Percentiles rank a stretch among this genome's conserved stretches.
phyloP scores from a whole-genome alignment of 2,113 vertebrate species.

The Vombatus ursinus region DNA sequence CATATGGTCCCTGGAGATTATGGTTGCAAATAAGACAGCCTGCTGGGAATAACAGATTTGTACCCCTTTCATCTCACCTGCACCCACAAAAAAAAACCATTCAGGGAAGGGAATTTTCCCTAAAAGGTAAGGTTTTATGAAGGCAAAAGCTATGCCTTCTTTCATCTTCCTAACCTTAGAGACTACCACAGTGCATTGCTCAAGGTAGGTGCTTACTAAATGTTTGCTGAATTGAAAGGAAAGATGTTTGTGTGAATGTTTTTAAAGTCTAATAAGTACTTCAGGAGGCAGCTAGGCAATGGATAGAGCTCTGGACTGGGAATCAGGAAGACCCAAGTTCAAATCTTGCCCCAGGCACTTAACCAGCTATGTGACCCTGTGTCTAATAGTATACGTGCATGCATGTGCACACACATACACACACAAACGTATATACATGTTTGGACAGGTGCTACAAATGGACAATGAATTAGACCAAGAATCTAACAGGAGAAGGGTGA shows the following conservation, averaged over 20 bases:
- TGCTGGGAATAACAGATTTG: background rate
- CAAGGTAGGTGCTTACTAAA: background rate
- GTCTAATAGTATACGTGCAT: too few relatives aligned
- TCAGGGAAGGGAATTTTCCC: background rate
- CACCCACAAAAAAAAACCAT: background rate
- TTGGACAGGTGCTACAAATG: too few relatives aligned
- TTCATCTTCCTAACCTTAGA: background rate
- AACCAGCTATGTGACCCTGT: too few relatives aligned
- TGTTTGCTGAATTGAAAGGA: too few relatives aligned
- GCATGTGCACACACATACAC: too few relatives aligned
- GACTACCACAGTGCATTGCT: background rate
- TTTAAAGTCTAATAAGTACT: conserved; percentile 11
- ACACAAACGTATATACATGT: too few relatives aligned
- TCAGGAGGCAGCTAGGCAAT: background rate
- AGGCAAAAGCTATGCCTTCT: background rate
- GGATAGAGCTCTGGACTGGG: too few relatives aligned
- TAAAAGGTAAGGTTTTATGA: background rate
- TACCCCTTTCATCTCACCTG: background rate
- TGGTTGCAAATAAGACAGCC: background rate
- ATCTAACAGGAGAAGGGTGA: too few relatives aligned
- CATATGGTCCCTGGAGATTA: background rate
- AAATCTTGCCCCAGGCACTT: too few relatives aligned
- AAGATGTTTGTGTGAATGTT: conserved; percentile 7
- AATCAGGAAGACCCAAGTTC: too few relatives aligned
- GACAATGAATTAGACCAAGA: too few relatives aligned